Base-by-base conservation (phyloP, 2,113 vertebrate genomes). In the Diglossa brunneiventris region DNA sequence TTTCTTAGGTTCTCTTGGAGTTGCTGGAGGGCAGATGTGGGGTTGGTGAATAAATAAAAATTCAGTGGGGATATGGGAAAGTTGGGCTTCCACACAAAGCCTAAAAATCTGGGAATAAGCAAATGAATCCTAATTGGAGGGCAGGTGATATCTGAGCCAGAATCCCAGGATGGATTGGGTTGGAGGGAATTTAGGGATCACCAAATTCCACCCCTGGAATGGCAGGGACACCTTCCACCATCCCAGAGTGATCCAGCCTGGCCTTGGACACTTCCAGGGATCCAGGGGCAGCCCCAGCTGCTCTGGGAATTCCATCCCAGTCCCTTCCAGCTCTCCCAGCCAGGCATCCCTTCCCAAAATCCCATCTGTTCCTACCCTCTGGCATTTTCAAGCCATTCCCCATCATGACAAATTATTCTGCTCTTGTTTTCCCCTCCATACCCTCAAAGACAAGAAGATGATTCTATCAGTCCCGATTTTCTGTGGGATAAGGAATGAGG, bases 131-230 rank as follows among this genome's bases (percentile, higher is more conserved):
- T 5, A 1, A 59, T 41, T 18, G 69, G 24, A 7, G 1, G 14
- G 37, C 8, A 18, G 64, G 61, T 64, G 41, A 26, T 35, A 11
- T 2, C 59, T 35, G 53, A 80, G 17, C 33, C 19, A 5, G 44
- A 42, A 50, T 70, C 1, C 31, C 55, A 7, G 66, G 30, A n/a
- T 61, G 44, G 79, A 9, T 41, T 19, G 30, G 44, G 19, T 10
- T 41, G 23, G 44, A 18, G 17, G 9, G 44, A 30, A 19, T 11
- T 82, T 19, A 15, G 8, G 35, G 44, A 82, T 70, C 30, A 23
- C 19, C 0, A 0, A 23, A 50, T 70, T 42, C 55, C 55, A 18
- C 7, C 7, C 10, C 41, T 39, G 2, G 21, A 21, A 20, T 7
- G 47, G 47, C 33, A 6, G 47, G 21, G 47, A 63, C 47, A 37